phyloP scores from a whole-genome alignment of 1,140 invertebrate genomes.

The Lordiphosa clarofinis region DNA sequence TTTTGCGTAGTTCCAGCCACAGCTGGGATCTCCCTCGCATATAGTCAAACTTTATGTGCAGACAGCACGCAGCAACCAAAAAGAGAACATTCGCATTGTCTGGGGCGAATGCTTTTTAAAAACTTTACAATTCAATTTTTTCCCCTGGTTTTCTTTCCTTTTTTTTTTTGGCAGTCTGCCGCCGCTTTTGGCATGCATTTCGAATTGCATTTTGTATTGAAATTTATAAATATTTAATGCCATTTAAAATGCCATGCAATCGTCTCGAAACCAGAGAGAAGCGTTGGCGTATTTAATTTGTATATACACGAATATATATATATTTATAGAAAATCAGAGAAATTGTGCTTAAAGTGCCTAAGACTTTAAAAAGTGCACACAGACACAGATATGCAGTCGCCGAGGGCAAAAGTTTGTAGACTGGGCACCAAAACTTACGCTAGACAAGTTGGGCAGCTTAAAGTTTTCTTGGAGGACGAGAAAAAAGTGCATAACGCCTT shows the following conservation, averaged over 20 bases:
- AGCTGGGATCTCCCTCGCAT: constrained; percentile 24
- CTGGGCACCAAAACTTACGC: constrained; percentile 14
- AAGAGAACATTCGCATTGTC: constrained; percentile 47
- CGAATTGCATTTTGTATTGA: constrained; percentile 77
- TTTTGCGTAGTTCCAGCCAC: constrained; percentile 8
- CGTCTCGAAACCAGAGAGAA: constrained; percentile 33
- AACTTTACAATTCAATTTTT: constrained; percentile 76
- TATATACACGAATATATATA: constrained; percentile 5
- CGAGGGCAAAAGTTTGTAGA: constrained; percentile 22
- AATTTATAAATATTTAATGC: constrained; percentile 79
- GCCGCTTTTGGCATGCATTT: constrained; percentile 64
- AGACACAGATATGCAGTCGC: constrained; percentile 8
- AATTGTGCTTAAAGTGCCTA: no score
- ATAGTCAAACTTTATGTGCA: constrained; percentile 8
- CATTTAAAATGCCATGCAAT: constrained; percentile 77
- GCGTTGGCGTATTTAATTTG: constrained; percentile 57
- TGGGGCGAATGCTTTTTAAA: constrained; percentile 58
- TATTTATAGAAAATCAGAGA: no score
- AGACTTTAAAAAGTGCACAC: no score
- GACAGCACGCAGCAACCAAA: constrained; percentile 26
- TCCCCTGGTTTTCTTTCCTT: constrained; percentile 1
- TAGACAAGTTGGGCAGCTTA: constrained; percentile 20
- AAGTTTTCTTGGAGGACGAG: constrained; percentile 15
- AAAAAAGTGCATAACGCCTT: constrained; percentile 1
- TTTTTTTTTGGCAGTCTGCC: constrained; percentile 52